Conservation (phyloP, 2,797 vertebrate species). For the Tachyglossus aculeatus region DNA sequence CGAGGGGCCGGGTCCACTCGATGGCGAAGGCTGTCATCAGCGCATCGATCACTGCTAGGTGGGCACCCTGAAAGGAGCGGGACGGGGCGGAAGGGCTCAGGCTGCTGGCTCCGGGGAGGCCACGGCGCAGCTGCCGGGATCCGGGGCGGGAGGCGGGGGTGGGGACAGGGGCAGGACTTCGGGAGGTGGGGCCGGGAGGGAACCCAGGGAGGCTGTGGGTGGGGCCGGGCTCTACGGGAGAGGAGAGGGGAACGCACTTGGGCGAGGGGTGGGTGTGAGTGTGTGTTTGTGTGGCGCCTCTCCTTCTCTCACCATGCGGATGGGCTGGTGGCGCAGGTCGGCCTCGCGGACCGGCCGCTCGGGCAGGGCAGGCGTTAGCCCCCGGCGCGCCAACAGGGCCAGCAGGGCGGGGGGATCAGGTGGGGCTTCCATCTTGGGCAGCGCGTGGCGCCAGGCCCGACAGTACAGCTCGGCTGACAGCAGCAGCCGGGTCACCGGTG, state of each 20-base stretch:
- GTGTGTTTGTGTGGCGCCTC: neutral
- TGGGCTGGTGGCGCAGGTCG: slow-evolving; percentile 85
- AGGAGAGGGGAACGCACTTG: neutral
- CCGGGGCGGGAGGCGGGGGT: neutral
- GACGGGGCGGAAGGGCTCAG: neutral
- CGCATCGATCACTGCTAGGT: slow-evolving; percentile 87
- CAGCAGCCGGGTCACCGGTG: slow-evolving; percentile 85
- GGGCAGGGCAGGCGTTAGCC: slow-evolving; percentile 75
- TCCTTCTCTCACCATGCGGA: slow-evolving; percentile 89
- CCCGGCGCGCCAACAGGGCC: slow-evolving; percentile 78
- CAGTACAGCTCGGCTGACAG: slow-evolving; percentile 89
- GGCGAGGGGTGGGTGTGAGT: neutral
- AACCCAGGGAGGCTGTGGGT: slow-evolving; percentile 2
- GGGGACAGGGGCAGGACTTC: neutral
- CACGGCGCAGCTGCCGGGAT: neutral
- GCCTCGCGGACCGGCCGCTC: slow-evolving; percentile 78
- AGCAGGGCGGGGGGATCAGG: slow-evolving; percentile 77
- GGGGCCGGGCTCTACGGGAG: slow-evolving; percentile 13
- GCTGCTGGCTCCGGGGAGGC: neutral
- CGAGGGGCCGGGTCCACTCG: slow-evolving; percentile 79
- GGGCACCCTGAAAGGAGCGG: slow-evolving; percentile 78
- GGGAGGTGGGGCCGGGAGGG: slow-evolving; percentile 14
- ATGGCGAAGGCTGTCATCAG: slow-evolving; percentile 85
- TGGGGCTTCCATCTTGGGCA: slow-evolving; percentile 54
- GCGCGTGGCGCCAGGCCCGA: slow-evolving; percentile 80